Percentiles rank a stretch among this genome's conserved stretches.
phyloP scores from a whole-genome alignment of 2,113 vertebrate species.

The Serilophus lunatus region DNA sequence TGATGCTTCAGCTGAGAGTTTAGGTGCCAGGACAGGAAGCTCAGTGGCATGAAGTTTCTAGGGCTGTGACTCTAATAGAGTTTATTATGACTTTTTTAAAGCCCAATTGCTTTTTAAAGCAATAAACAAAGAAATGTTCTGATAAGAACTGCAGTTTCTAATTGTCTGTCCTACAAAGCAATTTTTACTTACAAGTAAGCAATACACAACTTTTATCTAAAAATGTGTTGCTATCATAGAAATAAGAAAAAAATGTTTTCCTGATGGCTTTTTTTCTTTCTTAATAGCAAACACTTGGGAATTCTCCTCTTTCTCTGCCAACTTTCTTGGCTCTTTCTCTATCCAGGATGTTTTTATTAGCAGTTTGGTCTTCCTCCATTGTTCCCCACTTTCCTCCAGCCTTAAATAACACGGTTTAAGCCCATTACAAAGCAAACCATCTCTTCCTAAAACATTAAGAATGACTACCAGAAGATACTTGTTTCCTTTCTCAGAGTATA shows the following conservation, averaged over 20 bases:
- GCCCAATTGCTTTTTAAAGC: neutral
- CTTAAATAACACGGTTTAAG: neutral
- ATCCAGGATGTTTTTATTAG: constrained; percentile 25
- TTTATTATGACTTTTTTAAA: neutral
- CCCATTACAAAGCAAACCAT: neutral
- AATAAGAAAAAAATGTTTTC: neutral
- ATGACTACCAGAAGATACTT: neutral
- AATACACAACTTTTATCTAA: neutral
- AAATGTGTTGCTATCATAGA: neutral
- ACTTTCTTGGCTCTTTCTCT: neutral
- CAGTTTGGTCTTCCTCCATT: neutral
- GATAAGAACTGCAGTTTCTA: neutral
- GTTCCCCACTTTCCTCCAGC: constrained; percentile 28
- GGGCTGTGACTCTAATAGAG: neutral
- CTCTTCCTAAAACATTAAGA: constrained; percentile 1
- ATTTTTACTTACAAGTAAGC: neutral
- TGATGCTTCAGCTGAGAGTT: neutral
- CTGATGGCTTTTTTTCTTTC: neutral
- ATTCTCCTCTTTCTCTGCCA: neutral
- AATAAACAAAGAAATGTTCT: neutral
- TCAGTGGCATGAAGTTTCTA: neutral
- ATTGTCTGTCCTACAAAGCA: neutral
- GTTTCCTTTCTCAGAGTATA: constrained; percentile 1
- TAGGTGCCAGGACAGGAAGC: neutral
- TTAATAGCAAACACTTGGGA: neutral